These are phyloP conservation scores for Abrostola tripartita DNA, from an alignment of 2,888 invertebrate species.

Conservation along the genomic window DNA sequence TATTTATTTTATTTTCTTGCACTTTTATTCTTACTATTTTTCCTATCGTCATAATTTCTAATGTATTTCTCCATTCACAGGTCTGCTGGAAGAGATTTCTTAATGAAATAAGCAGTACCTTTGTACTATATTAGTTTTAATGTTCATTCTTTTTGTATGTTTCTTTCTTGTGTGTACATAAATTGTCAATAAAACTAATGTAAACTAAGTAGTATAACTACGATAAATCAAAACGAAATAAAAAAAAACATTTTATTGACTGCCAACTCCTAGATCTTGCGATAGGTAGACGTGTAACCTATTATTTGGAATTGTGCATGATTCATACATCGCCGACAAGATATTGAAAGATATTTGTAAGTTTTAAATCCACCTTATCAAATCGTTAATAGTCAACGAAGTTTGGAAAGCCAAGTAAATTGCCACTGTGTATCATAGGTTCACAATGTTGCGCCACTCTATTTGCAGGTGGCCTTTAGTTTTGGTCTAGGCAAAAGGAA, in stretches of 20 bases:
- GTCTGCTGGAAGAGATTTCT: too few species aligned
- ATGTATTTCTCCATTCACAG: too few species aligned
- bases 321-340: neutral
- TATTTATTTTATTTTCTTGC: too few species aligned
- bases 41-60: too few species aligned
- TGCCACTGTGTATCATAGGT: neutral
- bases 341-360: neutral
- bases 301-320: neutral
- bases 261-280: neutral
- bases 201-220: too few species aligned
- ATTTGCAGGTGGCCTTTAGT: neutral
- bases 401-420: neutral
- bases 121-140: too few species aligned
- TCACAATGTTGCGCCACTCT: neutral
- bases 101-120: too few species aligned
- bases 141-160: too few species aligned
- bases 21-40: too few species aligned
- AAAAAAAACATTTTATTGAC: neutral
- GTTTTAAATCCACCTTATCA: conserved; percentile 1
- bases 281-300: neutral
- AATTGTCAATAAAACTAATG: too few species aligned
- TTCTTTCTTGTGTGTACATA: too few species aligned
- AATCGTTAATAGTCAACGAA: neutral
- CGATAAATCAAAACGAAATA: neutral
- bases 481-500: neutral